Evolutionary conservation across 2,113 vertebrate species (phyloP).

Genomic region (Shinisaurus crocodilurus): DNA sequence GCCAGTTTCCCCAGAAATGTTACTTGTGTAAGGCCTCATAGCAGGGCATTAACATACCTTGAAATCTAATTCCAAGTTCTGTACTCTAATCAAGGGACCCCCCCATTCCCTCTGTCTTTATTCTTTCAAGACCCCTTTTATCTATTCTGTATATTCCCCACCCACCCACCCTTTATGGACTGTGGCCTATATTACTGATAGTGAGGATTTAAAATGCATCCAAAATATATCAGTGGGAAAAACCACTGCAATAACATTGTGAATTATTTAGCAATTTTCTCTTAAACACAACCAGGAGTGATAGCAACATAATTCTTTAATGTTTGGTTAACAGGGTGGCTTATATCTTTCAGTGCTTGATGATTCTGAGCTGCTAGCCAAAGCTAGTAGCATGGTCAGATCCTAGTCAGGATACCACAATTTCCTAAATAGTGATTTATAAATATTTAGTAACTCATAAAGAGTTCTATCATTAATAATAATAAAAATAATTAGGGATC

Average conservation of each 20-base stretch:
- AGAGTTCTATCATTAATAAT: background rate
- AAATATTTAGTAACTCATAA: background rate
- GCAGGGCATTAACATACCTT: background rate
- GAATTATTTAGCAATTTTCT: constrained; percentile 3
- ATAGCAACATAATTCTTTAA: background rate
- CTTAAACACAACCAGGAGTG: constrained; percentile 12
- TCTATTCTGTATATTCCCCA: background rate
- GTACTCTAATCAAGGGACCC: background rate
- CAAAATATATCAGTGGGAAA: constrained; percentile 17
- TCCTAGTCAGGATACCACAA: background rate
- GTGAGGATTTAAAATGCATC: constrained; percentile 6
- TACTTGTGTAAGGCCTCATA: background rate
- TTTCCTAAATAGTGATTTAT: background rate
- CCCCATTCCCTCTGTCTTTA: background rate
- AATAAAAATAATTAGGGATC: background rate
- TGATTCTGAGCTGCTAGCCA: background rate
- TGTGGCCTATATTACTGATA: constrained; percentile 9
- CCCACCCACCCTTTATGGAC: background rate
- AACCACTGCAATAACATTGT: constrained; percentile 20
- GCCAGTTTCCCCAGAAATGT: background rate
- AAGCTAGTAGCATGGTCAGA: background rate
- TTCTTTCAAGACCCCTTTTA: background rate
- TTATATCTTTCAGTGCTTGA: background rate
- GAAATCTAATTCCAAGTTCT: background rate
- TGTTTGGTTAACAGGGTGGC: constrained; percentile 9